Evolutionary conservation across 1,140 invertebrate genomes (phyloP), one percentile per base, ranked within the genome.

Genomic region (Drosophila guanche): DNA sequence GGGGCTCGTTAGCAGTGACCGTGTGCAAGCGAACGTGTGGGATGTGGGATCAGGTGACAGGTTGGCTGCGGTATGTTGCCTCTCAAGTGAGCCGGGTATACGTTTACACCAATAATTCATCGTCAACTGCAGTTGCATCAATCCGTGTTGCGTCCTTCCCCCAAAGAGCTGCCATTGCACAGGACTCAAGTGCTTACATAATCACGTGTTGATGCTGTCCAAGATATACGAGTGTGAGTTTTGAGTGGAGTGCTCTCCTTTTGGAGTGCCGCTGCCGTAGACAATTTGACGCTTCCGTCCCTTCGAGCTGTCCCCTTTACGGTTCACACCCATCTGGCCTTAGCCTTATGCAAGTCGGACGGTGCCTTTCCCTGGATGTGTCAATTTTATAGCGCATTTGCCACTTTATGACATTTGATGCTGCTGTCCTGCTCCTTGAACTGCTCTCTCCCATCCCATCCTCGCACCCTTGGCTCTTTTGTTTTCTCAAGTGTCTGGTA

Each of bases 251-350:
- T 58, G 61, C 33, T 47, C 55, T 59, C 61, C 67, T 71, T 74
- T 47, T 61, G 43, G 45, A n/a, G 45, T 42, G 25, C 5, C 22
- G 60, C 61, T 43, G 67, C 78, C 86, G 81, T 90, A 90, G 86
- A 90, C 86, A 90, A 90, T 90, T 76, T 67, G 86, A 90, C 86
- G 86, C 86, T 90, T 90, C 86, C 86, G 86, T 77, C 67, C 59
- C 25, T 65, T 46, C 3, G 8, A 27, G 22, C 25, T 16, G 33
- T 4, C 16, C 16, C 16, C 16, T 51, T 51, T 22, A 71, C 14
- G 7, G 65, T 71, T 74, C 47, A 71, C 83, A 78, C 78, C 83
- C 83, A 79, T 86, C 73, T 62, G 52, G 52, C 33, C 22, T 48
- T 48, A 46, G 45, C 71, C 62, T 88, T 81, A 72, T 57, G 54